Conservation (phyloP, 2,797 vertebrate genomes). For the Ptychobarbus kaznakovi region DNA sequence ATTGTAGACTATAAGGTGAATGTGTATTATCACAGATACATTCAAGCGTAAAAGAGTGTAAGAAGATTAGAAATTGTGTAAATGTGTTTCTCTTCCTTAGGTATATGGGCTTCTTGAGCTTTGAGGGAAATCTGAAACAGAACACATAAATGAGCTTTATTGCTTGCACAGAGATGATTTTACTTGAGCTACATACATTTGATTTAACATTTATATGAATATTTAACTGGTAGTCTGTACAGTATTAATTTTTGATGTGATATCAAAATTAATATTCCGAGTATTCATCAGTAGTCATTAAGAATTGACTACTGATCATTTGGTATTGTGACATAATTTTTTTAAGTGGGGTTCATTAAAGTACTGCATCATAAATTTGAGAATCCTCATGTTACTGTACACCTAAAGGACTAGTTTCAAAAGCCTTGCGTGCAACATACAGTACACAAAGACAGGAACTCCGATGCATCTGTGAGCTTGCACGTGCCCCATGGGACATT, state of each 20-base stretch:
- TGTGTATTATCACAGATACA: not conserved
- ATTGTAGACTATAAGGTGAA: not conserved
- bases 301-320: not conserved
- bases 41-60: not conserved
- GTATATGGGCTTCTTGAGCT: not conserved
- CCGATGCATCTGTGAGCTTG: slow-evolving; percentile 1
- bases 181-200: not conserved
- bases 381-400: not conserved
- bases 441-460: slow-evolving; percentile 2
- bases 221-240: not conserved
- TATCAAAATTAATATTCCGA: not conserved
- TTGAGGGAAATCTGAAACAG: not conserved
- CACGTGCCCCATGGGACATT: slow-evolving; percentile 11
- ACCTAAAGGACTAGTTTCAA: not conserved
- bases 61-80: slow-evolving; percentile 2
- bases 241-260: not conserved
- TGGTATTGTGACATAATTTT: not conserved
- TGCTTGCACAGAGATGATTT: not conserved
- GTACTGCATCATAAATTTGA: not conserved
- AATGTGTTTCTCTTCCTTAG: not conserved
- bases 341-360: not conserved
- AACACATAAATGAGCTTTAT: not conserved
- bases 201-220: not conserved
- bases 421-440: slow-evolving; percentile 17
- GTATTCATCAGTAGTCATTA: not conserved